These are phyloP conservation scores for Drosophila yakuba DNA, from an alignment of 1,140 invertebrate genomes.

Conservation along the genomic window DNA sequence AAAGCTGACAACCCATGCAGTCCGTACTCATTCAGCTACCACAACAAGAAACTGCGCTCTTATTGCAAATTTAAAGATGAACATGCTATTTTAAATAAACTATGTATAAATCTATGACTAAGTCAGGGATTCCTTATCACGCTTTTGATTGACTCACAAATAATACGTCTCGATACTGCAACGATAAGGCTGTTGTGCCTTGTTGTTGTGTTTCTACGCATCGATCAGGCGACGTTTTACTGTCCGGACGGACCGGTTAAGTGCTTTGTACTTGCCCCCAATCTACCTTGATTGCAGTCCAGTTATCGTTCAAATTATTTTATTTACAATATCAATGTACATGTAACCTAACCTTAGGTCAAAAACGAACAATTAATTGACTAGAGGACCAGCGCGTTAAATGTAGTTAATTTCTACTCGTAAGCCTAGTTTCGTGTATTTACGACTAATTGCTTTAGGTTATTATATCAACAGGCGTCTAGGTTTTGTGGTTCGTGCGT, in stretches of 20 bases:
- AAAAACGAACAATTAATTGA: constrained; percentile 50
- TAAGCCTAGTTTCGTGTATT: constrained; percentile 32
- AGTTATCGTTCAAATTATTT: constrained; percentile 37
- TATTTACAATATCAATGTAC: constrained; percentile 54
- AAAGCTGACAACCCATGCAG: constrained; percentile 21
- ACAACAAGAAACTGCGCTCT: constrained; percentile 50
- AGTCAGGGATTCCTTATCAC: constrained; percentile 35
- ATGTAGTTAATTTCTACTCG: constrained; percentile 37
- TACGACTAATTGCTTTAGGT: constrained; percentile 33
- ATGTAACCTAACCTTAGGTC: constrained; percentile 44
- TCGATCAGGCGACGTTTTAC: constrained; percentile 63
- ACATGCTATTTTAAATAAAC: constrained; percentile 79
- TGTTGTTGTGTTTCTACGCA: constrained; percentile 18
- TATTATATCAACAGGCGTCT: constrained; percentile 34
- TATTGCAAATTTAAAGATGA: constrained; percentile 68
- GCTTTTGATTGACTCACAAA: constrained; percentile 39
- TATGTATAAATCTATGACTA: constrained; percentile 76
- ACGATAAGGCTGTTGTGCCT: constrained; percentile 46
- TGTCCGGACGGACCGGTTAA: constrained; percentile 29
- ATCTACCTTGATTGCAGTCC: constrained; percentile 31
- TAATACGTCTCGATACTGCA: constrained; percentile 18
- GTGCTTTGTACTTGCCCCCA: constrained; percentile 63
- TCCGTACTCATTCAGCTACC: constrained; percentile 32
- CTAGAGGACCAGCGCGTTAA: constrained; percentile 44
- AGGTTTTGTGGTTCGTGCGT: constrained; percentile 12